phyloP scores from a whole-genome alignment of 1,140 invertebrate genomes.

The Atta cephalotes region DNA sequence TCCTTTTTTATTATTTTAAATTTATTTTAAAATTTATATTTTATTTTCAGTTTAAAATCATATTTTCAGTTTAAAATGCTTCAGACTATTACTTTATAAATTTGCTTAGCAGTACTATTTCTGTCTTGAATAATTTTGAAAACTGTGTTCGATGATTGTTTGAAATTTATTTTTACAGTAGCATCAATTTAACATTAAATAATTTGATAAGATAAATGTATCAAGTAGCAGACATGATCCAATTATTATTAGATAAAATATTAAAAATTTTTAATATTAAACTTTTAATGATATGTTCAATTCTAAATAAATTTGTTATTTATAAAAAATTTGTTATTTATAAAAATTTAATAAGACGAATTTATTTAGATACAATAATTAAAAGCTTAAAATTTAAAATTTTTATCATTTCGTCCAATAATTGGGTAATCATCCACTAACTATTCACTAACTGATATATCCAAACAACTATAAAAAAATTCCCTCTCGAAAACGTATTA shows the following conservation, averaged over 20 bases:
- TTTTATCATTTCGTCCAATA: no score
- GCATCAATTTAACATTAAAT: not conserved
- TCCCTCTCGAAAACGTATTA: not conserved
- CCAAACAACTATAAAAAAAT: not conserved
- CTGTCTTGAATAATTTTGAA: constrained; percentile 10
- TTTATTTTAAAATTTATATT: constrained; percentile 4
- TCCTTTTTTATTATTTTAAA: not conserved
- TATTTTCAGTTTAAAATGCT: not conserved
- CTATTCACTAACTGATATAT: not conserved
- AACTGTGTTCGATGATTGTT: not conserved
- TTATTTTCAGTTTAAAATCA: not conserved
- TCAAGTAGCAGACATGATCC: no score
- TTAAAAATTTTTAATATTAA: no score
- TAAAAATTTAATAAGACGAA: no score
- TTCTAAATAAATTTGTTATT: no score
- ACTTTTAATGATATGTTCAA: no score
- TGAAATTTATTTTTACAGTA: not conserved
- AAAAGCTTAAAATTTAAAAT: no score
- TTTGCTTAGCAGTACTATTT: not conserved
- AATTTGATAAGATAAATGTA: no score
- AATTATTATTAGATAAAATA: no score
- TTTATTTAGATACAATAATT: no score
- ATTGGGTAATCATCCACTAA: no score
- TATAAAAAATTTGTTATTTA: no score
- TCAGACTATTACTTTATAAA: not conserved